Base-by-base conservation (phyloP, 2,888 invertebrate genomes). In the Chymomyza procnemis region DNA sequence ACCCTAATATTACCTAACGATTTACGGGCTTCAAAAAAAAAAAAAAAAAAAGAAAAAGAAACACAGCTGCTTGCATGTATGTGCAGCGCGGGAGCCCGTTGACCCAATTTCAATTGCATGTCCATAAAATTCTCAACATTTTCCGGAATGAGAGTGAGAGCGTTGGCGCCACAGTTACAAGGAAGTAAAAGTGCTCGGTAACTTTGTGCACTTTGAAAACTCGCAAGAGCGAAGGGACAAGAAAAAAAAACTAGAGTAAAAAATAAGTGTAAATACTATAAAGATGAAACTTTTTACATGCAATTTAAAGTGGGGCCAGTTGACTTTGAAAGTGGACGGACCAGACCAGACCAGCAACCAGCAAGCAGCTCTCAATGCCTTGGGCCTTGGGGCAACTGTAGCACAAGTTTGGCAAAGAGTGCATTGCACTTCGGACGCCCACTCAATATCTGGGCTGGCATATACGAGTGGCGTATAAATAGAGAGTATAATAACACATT, bases 281-380 rank as follows among this genome's bases (percentile, higher is more conserved):
- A 19, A 19, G 50, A 50, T 50, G 19, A 16, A 50, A 50, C 50
- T 50, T 50, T 50, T 50, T 50, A 50, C 50, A 50, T 18, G 50
- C 50, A 8, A 18, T 18, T 18, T 16, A n/a, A 19, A 50, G 19
- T 41, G 6, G 19, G n/a, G 18, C 16, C 50, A 50, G 16, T 50
- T 50, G 50, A 50, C 50, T 72, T 69, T 82, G 41, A 22, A 58
- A 61, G 64, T 64, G 61, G 18, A 58, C 63, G 61, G 64, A 54
- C 62, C 47, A 54, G 50, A 47, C 50, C 68, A 47, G 84, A 57
- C 58, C 56, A 66, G 64, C 18, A 52, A 5, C 52, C 1, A 55
- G 1, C 57, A 34, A 21, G 14, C 56, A 26, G 22, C 9, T 18
- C 57, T 57, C 16, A 57, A 16, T 26, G 26, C 55, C 26, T 41